Evolutionary conservation across 2,888 invertebrate genomes (phyloP).

Genomic region (Gnatocerus cornutus): DNA sequence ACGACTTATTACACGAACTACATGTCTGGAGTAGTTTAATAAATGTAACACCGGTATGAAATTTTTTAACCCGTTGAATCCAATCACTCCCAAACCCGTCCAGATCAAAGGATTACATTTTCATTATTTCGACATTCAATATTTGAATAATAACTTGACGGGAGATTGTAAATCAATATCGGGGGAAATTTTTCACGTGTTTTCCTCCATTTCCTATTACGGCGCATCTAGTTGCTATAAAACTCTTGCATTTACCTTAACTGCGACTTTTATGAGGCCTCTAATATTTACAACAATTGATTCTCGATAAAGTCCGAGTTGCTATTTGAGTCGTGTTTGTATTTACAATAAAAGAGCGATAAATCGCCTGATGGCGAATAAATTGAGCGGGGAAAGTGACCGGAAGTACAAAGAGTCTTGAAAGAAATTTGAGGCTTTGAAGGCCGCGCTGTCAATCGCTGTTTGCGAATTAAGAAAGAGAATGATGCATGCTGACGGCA

Average conservation of each 20-base stretch:
- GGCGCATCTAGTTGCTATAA: constrained; percentile 32
- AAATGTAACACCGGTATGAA: constrained; percentile 10
- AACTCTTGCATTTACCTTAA: constrained; percentile 49
- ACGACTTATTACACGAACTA: constrained; percentile 22
- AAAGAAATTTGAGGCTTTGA: no score
- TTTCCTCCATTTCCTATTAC: constrained; percentile 4
- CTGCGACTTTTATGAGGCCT: constrained; percentile 49
- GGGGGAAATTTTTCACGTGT: constrained; percentile 37
- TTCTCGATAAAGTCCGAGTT: constrained; percentile 50
- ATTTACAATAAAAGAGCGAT: constrained; percentile 38
- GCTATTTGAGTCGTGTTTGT: constrained; percentile 32
- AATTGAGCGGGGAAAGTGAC: constrained; percentile 26
- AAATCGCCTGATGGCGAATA: constrained; percentile 45
- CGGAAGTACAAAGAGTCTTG: no score
- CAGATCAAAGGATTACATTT: constrained; percentile 60
- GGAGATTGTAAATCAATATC: constrained; percentile 36
- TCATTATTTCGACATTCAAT: constrained; percentile 61
- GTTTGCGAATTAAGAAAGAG: constrained; percentile 22
- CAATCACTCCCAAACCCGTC: constrained; percentile 52
- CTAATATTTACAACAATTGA: constrained; percentile 53
- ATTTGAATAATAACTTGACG: constrained; percentile 53
- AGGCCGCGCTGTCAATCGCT: constrained; percentile 8
- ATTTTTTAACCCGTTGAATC: constrained; percentile 45
- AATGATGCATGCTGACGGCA: constrained; percentile 24
- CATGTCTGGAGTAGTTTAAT: background rate